These are phyloP conservation scores for Exaiptasia diaphana DNA, from an alignment of 64 coral and sea anemone species.

Conservation along the genomic window DNA sequence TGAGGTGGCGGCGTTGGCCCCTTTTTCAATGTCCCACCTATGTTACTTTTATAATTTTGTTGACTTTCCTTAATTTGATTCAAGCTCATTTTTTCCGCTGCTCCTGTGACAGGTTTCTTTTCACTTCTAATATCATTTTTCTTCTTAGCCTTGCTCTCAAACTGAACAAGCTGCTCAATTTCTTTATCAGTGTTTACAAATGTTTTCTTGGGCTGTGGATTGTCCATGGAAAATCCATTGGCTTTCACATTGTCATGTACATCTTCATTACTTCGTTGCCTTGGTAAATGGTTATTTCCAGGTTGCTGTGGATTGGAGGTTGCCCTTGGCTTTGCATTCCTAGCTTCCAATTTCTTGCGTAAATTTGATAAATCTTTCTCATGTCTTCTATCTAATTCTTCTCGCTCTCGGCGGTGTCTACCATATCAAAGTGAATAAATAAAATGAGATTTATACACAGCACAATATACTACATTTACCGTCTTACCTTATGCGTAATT, in stretches of 20 bases:
- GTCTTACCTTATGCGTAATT: slow-evolving; percentile 39
- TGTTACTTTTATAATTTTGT: slow-evolving; percentile 6
- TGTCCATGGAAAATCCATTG: slow-evolving; percentile 55
- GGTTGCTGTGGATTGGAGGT: not conserved
- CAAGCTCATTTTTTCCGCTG: slow-evolving; percentile 71
- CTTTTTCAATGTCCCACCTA: slow-evolving; percentile 7
- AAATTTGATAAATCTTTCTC: slow-evolving; percentile 67
- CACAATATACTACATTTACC: not conserved
- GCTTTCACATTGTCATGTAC: slow-evolving; percentile 32
- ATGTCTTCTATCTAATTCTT: slow-evolving; percentile 70
- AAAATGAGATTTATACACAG: not conserved
- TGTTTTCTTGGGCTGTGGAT: slow-evolving; percentile 39
- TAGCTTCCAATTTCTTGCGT: slow-evolving; percentile 59
- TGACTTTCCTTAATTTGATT: slow-evolving; percentile 93
- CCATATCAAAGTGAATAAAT: not conserved
- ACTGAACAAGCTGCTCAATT: slow-evolving; percentile 82
- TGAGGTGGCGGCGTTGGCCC: slow-evolving; percentile 14
- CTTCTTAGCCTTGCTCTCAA: slow-evolving; percentile 77
- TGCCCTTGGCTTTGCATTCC: not conserved
- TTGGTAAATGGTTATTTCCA: not conserved
- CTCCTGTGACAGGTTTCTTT: slow-evolving; percentile 22
- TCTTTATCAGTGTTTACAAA: slow-evolving; percentile 66
- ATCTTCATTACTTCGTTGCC: slow-evolving; percentile 13
- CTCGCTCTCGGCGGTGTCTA: slow-evolving; percentile 70
- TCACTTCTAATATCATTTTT: slow-evolving; percentile 39